Base-by-base conservation (phyloP, 1,140 invertebrate species). In the Lamellibrachia luymesi region DNA sequence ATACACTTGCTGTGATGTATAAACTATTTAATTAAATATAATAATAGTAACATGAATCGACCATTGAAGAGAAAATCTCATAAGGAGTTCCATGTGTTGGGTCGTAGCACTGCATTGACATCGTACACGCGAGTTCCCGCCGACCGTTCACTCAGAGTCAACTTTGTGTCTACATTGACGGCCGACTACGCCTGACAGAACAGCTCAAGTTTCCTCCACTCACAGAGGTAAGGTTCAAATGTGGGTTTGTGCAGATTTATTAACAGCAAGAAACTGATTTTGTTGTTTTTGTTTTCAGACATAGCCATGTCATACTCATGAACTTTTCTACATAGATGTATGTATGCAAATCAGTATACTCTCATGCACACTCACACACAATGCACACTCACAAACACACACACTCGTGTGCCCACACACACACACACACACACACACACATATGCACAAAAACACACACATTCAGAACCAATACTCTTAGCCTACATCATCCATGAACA, bases 141-240 rank as follows among this genome's bases (percentile, higher is more conserved):
- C 94, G 97, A 90, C 97, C 97, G n/a, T 97, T 97, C 95, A 96
- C 97, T 25, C 97, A 97, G 94, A 97, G 97, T 94, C 97, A 97
- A 94, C 95, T 97, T 7, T 96, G 96, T 93, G 96, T 97, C 50
- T 97, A 97, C 94, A 97, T 97, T 93, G 97, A 97, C 96, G 97
- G 97, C 56, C 95, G 96, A 49, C 96, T 97, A 93, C 96, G 96
- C 93, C 94, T 97, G 17, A 96, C 96, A 92, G 96, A 97, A 50
- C 97, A 97, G 0, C 95, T 97, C 25, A 97, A 97, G 94, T 97
- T 97, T 94, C 97, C 97, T 56, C 96, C 97, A 1, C 95, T 97
- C 50, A 96, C 96, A 94, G 97, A 97, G 95, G 97, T 97, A 96
- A 96, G 94, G 95, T 90, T 13, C 52, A 90, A 92, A 51, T 4